phyloP scores from a whole-genome alignment of 2,113 vertebrate genomes.

The Poeciliopsis retropinna region DNA sequence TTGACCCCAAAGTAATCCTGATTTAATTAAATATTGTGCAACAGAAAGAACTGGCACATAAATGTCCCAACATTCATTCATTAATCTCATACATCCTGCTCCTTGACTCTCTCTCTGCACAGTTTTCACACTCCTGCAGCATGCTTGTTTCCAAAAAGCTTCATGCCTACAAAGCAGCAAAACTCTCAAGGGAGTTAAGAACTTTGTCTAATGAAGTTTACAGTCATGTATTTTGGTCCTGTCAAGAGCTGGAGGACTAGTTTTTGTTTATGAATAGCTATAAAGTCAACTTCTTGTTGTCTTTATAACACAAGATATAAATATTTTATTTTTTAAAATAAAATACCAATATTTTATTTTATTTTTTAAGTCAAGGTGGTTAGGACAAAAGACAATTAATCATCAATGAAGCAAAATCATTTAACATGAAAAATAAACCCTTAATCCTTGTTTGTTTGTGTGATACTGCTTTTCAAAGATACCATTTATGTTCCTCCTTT shows the following conservation, averaged over 20 bases:
- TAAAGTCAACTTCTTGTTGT: neutral
- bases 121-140: neutral
- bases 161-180: neutral
- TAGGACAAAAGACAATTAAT: neutral
- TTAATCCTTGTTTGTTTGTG: neutral
- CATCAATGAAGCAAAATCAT: neutral
- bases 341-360: no score
- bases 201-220: neutral
- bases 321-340: no score
- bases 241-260: constrained; percentile 4
- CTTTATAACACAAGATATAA: neutral
- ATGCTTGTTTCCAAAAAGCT: neutral
- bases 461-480: neutral
- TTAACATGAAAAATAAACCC: neutral
- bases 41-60: neutral
- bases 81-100: no score
- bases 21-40: neutral
- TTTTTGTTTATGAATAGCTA: neutral
- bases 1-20: no score
- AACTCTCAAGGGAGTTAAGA: neutral
- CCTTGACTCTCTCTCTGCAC: neutral
- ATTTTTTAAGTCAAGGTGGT: no score
- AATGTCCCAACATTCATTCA: neutral
- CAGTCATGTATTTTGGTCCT: neutral
- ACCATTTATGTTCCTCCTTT: neutral